These are phyloP conservation scores for Porites divaricata DNA, from an alignment of 92 coral and sea anemone genomes.

Conservation along the genomic window DNA sequence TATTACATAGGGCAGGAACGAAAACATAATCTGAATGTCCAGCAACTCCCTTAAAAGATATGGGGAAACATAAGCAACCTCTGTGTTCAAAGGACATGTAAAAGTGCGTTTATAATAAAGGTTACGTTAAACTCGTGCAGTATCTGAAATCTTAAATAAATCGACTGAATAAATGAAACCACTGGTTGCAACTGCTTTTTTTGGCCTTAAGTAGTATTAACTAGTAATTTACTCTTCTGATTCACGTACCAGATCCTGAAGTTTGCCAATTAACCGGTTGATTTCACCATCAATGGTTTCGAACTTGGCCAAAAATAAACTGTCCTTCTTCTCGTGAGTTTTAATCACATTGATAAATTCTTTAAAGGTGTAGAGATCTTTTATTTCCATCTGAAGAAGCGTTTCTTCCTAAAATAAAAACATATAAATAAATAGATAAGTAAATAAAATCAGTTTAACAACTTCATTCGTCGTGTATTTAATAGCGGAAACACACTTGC, in stretches of 20 bases:
- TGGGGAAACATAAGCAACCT: too few relatives aligned
- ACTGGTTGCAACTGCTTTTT: too few relatives aligned
- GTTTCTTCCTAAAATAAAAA: constrained; percentile 43
- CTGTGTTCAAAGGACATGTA: too few relatives aligned
- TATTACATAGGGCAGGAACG: too few relatives aligned
- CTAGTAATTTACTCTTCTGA: too few relatives aligned
- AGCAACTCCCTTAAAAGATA: too few relatives aligned
- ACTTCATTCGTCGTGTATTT: background rate
- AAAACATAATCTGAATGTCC: too few relatives aligned
- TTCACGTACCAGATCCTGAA: constrained; percentile 37
- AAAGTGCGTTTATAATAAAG: too few relatives aligned
- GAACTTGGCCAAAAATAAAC: constrained; percentile 11
- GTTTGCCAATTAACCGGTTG: background rate
- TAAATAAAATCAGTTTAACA: background rate
- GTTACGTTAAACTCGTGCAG: too few relatives aligned
- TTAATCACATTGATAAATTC: constrained; percentile 26
- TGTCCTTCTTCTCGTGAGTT: constrained; percentile 30
- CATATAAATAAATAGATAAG: background rate
- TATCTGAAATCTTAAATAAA: too few relatives aligned
- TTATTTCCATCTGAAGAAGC: constrained; percentile 26
- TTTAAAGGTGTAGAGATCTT: constrained; percentile 29
- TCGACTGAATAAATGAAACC: too few relatives aligned
- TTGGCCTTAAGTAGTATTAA: too few relatives aligned
- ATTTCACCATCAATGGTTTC: constrained; percentile 3
- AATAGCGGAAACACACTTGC: background rate